These are phyloP conservation scores for Andrena marginata DNA, from an alignment of 2,888 invertebrate species.

Conservation along the genomic window DNA sequence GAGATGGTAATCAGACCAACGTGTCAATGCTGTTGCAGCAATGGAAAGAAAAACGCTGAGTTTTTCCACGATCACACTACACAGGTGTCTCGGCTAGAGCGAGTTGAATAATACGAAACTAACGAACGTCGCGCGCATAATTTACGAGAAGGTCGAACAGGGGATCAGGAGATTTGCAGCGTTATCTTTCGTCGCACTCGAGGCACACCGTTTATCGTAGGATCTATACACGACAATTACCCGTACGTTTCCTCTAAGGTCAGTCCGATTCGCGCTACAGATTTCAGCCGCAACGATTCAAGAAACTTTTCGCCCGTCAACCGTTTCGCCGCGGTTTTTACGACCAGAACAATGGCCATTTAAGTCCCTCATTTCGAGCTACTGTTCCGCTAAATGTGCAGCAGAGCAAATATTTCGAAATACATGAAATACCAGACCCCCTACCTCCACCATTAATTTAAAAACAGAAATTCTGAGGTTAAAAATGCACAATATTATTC, in stretches of 20 bases:
- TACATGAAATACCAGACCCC: too few relatives aligned
- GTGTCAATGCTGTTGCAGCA: not conserved
- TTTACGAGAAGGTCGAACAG: slow-evolving; percentile 37
- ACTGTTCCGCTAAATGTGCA: not conserved
- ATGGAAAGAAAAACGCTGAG: not conserved
- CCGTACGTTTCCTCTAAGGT: slow-evolving; percentile 34
- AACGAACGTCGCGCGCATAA: slow-evolving; percentile 40
- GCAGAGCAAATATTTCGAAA: too few relatives aligned
- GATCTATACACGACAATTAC: slow-evolving; percentile 56
- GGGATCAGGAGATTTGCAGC: slow-evolving; percentile 14
- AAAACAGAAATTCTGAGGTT: too few relatives aligned
- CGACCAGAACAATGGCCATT: slow-evolving; percentile 24
- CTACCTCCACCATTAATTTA: too few relatives aligned
- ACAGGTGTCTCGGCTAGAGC: slow-evolving; percentile 29
- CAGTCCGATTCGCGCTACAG: slow-evolving; percentile 12
- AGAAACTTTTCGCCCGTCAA: slow-evolving; percentile 3
- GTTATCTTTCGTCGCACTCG: slow-evolving; percentile 21
- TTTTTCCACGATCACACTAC: not conserved
- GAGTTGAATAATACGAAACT: slow-evolving; percentile 19
- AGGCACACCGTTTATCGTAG: slow-evolving; percentile 22
- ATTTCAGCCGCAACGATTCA: not conserved
- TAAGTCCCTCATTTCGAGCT: not conserved
- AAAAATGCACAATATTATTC: too few relatives aligned
- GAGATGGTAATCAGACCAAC: not conserved
- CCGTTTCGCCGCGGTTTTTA: slow-evolving; percentile 30